These are phyloP conservation scores for Pharmacophagus antenor DNA, from an alignment of 2,888 invertebrate species.

Conservation along the genomic window DNA sequence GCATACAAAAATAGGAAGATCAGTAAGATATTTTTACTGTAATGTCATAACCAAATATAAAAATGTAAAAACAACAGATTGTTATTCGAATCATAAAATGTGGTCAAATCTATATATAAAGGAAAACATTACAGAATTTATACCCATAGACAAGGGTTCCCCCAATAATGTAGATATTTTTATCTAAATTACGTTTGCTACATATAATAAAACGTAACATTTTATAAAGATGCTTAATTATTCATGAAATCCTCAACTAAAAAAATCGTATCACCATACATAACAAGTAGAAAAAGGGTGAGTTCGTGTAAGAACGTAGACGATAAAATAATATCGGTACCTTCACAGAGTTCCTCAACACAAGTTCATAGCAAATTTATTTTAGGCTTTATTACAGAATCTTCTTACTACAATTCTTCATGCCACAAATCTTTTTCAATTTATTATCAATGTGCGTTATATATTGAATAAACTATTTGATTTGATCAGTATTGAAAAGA, in stretches of 20 bases:
- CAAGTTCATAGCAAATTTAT: slow-evolving; percentile 14
- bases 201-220: no score
- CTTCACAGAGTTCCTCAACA: slow-evolving; percentile 14
- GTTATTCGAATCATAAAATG: background rate
- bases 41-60: background rate
- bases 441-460: slow-evolving; percentile 28
- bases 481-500: slow-evolving; percentile 13
- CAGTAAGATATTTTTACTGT: background rate
- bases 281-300: slow-evolving; percentile 3
- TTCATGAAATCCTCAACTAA: background rate
- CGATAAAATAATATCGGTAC: slow-evolving; percentile 12
- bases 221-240: no score
- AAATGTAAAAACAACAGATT: no score
- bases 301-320: no score
- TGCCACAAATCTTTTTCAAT: slow-evolving; percentile 14
- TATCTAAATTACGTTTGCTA: no score
- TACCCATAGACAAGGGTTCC: no score
- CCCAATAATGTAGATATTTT: no score
- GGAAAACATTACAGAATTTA: no score
- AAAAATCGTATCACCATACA: slow-evolving; percentile 6
- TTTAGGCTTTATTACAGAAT: slow-evolving; percentile 9
- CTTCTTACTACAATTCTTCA: slow-evolving; percentile 12
- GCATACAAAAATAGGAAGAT: background rate
- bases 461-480: slow-evolving; percentile 1
- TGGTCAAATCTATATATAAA: background rate